Conservation (phyloP, 2,888 invertebrate species). For the Oxycera nigricornis region DNA sequence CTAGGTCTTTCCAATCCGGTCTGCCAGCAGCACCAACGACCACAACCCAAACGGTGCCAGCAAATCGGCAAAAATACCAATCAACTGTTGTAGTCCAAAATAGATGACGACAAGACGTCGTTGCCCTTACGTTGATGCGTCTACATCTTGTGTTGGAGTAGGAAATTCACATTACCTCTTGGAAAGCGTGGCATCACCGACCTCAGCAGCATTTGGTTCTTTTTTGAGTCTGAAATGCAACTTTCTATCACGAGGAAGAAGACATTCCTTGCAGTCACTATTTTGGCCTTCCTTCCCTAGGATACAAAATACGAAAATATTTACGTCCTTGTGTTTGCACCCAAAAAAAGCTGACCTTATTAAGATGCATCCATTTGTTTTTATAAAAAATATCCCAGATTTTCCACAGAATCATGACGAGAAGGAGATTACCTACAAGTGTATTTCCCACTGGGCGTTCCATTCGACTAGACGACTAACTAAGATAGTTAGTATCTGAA, state of each 20-base stretch:
- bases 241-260: no score
- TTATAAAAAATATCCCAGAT: neutral
- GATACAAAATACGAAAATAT: no score
- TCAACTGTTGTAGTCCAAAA: neutral
- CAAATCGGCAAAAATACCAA: neutral
- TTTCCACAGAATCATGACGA: neutral
- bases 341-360: no score
- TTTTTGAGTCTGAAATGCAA: no score
- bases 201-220: no score
- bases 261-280: no score
- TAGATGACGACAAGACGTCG: neutral
- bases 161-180: neutral
- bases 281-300: no score
- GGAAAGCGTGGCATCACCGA: no score
- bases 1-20: slow-evolving; percentile 6
- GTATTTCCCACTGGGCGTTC: neutral
- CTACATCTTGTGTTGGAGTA: neutral
- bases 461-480: neutral
- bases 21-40: neutral
- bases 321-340: no score
- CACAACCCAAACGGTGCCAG: neutral
- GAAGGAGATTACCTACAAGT: neutral
- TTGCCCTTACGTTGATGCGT: neutral
- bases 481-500: neutral
- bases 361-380: no score